These are phyloP conservation scores for Melipona beecheii DNA, from an alignment of 2,888 invertebrate species.

Conservation along the genomic window DNA sequence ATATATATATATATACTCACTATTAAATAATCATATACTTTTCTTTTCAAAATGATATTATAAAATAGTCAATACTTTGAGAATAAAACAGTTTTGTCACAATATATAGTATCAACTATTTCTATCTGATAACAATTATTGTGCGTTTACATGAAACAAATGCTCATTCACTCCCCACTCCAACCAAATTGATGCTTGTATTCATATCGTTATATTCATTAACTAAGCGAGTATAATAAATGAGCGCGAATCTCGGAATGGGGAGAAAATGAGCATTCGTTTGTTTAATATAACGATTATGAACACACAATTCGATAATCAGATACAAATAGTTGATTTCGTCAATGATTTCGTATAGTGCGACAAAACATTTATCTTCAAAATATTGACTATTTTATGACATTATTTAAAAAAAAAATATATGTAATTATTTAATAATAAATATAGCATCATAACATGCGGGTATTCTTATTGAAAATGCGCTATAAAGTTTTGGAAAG, in stretches of 20 bases:
- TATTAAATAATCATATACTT: conserved; percentile 23
- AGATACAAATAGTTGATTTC: conserved; percentile 26
- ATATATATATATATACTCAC: conserved; percentile 22
- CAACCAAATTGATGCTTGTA: too few species aligned
- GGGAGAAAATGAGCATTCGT: too few species aligned
- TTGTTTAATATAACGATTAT: too few species aligned
- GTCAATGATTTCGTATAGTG: background rate
- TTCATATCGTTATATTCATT: too few species aligned
- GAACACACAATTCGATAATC: background rate
- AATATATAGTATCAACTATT: conserved; percentile 15
- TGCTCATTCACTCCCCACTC: too few species aligned
- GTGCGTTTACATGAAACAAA: too few species aligned
- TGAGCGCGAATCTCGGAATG: too few species aligned
- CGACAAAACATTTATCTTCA: conserved; percentile 27
- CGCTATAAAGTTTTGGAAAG: background rate
- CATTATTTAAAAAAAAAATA: background rate
- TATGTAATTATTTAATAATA: too few species aligned
- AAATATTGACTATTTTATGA: conserved; percentile 8
- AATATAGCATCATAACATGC: background rate
- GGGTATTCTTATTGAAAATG: background rate
- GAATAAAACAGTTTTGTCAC: conserved; percentile 27
- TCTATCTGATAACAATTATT: background rate
- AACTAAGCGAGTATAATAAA: too few species aligned
- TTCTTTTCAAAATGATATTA: conserved; percentile 7
- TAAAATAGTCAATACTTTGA: conserved; percentile 12